Evolutionary conservation across 53 echinoderm and acorn worm species (phyloP).

Genomic region (Apostichopus leukothele): DNA sequence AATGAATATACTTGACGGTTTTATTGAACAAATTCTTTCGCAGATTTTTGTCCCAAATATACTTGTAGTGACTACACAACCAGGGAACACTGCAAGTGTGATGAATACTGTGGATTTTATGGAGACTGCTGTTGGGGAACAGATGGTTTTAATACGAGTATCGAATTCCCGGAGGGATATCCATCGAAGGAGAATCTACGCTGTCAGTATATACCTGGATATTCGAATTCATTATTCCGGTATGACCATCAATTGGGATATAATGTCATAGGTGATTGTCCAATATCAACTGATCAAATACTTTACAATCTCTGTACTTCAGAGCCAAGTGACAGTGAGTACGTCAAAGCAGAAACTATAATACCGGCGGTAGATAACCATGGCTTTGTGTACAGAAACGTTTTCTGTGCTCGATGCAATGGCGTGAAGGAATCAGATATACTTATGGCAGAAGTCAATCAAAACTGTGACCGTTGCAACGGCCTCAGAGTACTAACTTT

Average conservation of each 20-base stretch:
- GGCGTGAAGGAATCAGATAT: not conserved
- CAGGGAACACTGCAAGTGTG: not conserved
- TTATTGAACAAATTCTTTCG: no score
- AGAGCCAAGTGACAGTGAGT: not conserved
- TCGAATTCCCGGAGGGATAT: not conserved
- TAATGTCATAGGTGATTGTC: slow-evolving; percentile 12
- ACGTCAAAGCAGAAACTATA: not conserved
- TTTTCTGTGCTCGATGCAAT: slow-evolving; percentile 14
- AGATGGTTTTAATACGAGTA: no score
- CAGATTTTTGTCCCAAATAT: no score
- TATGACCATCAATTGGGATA: not conserved
- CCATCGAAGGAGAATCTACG: not conserved
- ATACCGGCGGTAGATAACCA: not conserved
- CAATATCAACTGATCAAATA: not conserved
- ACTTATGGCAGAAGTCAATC: not conserved
- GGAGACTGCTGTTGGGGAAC: slow-evolving; percentile 14
- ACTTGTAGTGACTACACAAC: not conserved
- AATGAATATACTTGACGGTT: no score
- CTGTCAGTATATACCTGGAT: not conserved
- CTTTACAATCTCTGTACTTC: not conserved
- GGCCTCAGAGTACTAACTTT: not conserved
- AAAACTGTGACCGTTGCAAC: not conserved
- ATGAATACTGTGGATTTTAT: not conserved
- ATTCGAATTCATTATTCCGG: not conserved
- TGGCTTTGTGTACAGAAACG: not conserved